phyloP scores from a whole-genome alignment of 2,797 vertebrate species.

The Rhinoraja longicauda region DNA sequence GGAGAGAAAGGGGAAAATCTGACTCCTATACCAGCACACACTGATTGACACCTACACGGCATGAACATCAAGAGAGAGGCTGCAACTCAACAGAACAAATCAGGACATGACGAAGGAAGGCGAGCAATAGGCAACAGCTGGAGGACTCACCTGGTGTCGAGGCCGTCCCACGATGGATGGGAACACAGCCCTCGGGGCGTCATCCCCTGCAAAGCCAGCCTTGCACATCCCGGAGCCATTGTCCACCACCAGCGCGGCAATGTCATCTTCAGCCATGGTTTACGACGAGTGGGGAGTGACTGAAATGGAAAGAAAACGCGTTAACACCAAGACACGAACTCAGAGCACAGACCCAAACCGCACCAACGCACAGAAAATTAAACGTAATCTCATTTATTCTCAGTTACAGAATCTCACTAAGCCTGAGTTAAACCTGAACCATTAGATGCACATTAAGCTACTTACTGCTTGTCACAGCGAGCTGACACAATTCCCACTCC shows the following conservation, averaged over 20 bases:
- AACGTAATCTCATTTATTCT: too few species aligned
- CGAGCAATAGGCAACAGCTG: too few species aligned
- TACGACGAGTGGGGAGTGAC: not conserved
- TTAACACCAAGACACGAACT: not conserved
- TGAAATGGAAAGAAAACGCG: not conserved
- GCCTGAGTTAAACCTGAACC: too few species aligned
- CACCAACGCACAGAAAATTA: too few species aligned
- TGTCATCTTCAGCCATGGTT: slow-evolving; percentile 72
- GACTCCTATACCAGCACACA: not conserved
- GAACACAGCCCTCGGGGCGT: slow-evolving; percentile 93
- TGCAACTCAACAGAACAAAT: too few species aligned
- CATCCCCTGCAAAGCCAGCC: slow-evolving; percentile 95
- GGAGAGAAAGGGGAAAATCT: too few species aligned
- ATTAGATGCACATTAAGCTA: too few species aligned
- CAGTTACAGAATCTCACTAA: too few species aligned
- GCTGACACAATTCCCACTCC: too few species aligned
- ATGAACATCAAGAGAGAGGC: not conserved
- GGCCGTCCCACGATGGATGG: slow-evolving; percentile 97
- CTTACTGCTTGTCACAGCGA: too few species aligned
- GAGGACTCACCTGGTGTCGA: slow-evolving; percentile 81
- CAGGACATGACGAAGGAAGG: too few species aligned
- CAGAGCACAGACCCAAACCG: not conserved
- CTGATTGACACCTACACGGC: not conserved
- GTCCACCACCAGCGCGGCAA: slow-evolving; percentile 90
- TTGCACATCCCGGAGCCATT: slow-evolving; percentile 98